These are phyloP conservation scores for Furnarius figulus DNA, from an alignment of 2,113 vertebrate genomes.

Conservation along the genomic window DNA sequence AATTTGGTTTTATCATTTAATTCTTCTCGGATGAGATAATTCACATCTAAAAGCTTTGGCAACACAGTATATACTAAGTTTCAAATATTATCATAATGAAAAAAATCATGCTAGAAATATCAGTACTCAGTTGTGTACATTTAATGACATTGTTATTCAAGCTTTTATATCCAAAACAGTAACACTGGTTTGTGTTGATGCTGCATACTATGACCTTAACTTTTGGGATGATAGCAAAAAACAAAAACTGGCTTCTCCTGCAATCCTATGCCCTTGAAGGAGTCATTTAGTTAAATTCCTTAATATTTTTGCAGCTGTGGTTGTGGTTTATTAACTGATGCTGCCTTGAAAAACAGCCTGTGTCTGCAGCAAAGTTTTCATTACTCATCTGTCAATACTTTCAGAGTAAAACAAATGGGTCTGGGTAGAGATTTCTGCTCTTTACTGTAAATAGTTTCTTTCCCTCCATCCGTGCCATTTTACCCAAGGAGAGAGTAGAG, in stretches of 20 bases:
- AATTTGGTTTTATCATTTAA: neutral
- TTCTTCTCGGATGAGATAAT: neutral
- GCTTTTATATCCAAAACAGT: neutral
- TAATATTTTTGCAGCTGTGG: constrained; percentile 58
- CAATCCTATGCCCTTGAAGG: constrained; percentile 27
- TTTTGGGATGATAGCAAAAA: constrained; percentile 11
- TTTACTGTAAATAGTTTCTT: neutral
- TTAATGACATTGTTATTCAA: neutral
- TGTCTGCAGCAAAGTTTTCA: constrained; percentile 48
- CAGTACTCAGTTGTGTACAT: neutral
- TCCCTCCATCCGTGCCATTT: neutral
- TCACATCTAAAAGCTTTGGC: neutral
- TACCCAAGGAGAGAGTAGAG: neutral
- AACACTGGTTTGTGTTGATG: neutral
- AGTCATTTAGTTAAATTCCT: constrained; percentile 50
- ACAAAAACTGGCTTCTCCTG: neutral
- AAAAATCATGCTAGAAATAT: neutral
- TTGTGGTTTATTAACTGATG: constrained; percentile 57
- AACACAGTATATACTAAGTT: neutral
- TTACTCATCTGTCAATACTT: constrained; percentile 62
- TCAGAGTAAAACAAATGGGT: constrained; percentile 35
- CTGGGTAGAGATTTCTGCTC: constrained; percentile 4
- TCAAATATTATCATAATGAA: neutral
- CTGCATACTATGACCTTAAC: neutral
- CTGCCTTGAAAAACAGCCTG: constrained; percentile 35